A percentile compares a stretch with the other conserved stretches of the same genome.
These are phyloP conservation scores for Piezodorus guildinii DNA, from an alignment of 1,140 invertebrate species.

Conservation along the genomic window DNA sequence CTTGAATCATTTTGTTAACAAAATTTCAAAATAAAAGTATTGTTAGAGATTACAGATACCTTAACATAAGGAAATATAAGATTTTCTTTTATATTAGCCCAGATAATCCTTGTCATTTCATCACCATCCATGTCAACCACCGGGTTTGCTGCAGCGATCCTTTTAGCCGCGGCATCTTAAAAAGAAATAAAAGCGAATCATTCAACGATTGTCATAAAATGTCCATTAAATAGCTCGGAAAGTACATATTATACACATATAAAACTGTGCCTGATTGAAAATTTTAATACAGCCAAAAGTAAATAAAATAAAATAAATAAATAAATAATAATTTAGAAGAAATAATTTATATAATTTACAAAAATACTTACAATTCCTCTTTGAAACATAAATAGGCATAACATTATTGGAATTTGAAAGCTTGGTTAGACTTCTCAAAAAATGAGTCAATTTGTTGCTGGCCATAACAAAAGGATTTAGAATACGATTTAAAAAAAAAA, in stretches of 20 bases:
- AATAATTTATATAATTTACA: background rate
- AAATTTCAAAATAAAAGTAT: too few relatives aligned
- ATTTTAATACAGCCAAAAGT: background rate
- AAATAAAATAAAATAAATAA: background rate
- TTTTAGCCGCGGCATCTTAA: slow-evolving; percentile 43
- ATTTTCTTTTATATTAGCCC: slow-evolving; percentile 80
- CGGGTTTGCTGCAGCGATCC: slow-evolving; percentile 55
- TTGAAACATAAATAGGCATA: background rate
- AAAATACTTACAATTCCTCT: slow-evolving; percentile 5
- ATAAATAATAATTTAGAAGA: background rate
- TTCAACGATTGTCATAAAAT: background rate
- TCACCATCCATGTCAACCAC: slow-evolving; percentile 88
- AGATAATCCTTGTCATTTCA: slow-evolving; percentile 83
- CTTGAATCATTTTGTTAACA: too few relatives aligned
- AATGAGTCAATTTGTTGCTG: too few relatives aligned
- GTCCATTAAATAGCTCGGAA: background rate
- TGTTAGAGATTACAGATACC: slow-evolving; percentile 33
- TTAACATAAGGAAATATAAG: slow-evolving; percentile 82
- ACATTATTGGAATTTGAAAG: background rate
- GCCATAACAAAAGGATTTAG: too few relatives aligned
- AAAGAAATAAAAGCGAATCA: slow-evolving; percentile 26
- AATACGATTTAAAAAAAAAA: too few relatives aligned
- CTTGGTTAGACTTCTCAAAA: too few relatives aligned
- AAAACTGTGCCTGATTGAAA: background rate
- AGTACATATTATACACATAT: background rate